phyloP scores from a whole-genome alignment of 2,888 invertebrate genomes.

The Merodon equestris region DNA sequence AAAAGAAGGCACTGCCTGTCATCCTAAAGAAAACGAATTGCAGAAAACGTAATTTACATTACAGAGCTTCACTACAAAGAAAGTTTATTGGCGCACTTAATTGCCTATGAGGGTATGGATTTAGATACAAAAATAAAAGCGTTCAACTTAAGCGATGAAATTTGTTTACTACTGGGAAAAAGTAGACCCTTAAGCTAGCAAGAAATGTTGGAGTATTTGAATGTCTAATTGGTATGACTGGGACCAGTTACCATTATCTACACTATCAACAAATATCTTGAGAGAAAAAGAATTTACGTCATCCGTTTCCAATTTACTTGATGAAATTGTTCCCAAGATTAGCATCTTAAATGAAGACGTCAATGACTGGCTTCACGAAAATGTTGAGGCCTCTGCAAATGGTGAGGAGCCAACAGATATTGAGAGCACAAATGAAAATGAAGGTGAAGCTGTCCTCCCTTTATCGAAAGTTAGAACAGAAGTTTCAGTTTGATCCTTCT shows the following conservation, averaged over 20 bases:
- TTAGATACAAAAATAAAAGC: background rate
- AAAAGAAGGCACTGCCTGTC: background rate
- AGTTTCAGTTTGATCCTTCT: no score
- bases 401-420: background rate
- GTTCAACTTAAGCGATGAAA: slow-evolving; percentile 6
- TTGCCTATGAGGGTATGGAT: background rate
- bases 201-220: slow-evolving; percentile 14
- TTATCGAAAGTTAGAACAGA: slow-evolving; percentile 17
- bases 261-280: slow-evolving; percentile 19
- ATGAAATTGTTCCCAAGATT: slow-evolving; percentile 8
- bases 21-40: background rate
- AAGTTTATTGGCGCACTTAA: background rate
- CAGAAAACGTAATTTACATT: background rate
- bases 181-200: slow-evolving; percentile 4
- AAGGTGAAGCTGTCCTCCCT: background rate
- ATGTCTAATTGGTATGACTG: slow-evolving; percentile 19
- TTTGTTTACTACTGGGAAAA: slow-evolving; percentile 10
- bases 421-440: slow-evolving; percentile 17
- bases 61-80: slow-evolving; percentile 7
- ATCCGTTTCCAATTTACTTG: slow-evolving; percentile 20
- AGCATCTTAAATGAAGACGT: slow-evolving; percentile 7
- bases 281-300: slow-evolving; percentile 24
- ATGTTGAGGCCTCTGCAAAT: slow-evolving; percentile 1
- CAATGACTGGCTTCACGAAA: slow-evolving; percentile 23
- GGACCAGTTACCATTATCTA: slow-evolving; percentile 16